These are phyloP conservation scores for Volucella bombylans DNA, from an alignment of 2,888 invertebrate genomes.

Conservation along the genomic window DNA sequence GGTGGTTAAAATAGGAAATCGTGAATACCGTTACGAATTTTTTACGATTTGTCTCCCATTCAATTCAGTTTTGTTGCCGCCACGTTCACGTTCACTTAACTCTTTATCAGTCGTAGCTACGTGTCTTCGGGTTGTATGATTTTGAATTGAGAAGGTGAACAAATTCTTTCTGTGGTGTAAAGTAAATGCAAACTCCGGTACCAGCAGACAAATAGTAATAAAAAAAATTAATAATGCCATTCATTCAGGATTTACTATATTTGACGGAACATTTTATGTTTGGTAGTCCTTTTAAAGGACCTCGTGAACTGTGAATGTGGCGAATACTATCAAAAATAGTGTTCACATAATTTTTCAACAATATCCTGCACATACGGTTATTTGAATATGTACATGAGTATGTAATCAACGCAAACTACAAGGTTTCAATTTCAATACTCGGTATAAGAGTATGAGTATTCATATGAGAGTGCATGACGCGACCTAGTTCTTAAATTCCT, in stretches of 20 bases:
- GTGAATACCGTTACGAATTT: slow-evolving; percentile 58
- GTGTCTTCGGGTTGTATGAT: slow-evolving; percentile 40
- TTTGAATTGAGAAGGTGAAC: slow-evolving; percentile 1
- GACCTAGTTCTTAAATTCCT: slow-evolving; percentile 68
- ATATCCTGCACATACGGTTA: too few species aligned
- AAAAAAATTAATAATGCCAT: too few species aligned
- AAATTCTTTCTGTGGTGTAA: background rate
- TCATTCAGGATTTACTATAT: too few species aligned
- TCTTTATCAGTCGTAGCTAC: slow-evolving; percentile 50
- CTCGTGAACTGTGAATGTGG: too few species aligned
- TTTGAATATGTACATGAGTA: background rate
- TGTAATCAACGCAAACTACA: slow-evolving; percentile 9
- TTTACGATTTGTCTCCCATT: slow-evolving; percentile 55
- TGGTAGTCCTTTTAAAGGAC: too few species aligned
- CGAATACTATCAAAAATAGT: too few species aligned
- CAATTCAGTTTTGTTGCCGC: slow-evolving; percentile 64
- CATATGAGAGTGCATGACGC: slow-evolving; percentile 29
- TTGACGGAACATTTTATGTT: too few species aligned
- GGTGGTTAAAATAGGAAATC: slow-evolving; percentile 54
- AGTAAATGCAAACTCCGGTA: background rate
- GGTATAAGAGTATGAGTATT: background rate
- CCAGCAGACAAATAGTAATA: too few species aligned
- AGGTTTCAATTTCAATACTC: slow-evolving; percentile 10
- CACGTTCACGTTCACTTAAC: slow-evolving; percentile 63
- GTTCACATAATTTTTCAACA: too few species aligned